Evolutionary conservation across 2,888 invertebrate species (phyloP).

Genomic region (Salticus scenicus): DNA sequence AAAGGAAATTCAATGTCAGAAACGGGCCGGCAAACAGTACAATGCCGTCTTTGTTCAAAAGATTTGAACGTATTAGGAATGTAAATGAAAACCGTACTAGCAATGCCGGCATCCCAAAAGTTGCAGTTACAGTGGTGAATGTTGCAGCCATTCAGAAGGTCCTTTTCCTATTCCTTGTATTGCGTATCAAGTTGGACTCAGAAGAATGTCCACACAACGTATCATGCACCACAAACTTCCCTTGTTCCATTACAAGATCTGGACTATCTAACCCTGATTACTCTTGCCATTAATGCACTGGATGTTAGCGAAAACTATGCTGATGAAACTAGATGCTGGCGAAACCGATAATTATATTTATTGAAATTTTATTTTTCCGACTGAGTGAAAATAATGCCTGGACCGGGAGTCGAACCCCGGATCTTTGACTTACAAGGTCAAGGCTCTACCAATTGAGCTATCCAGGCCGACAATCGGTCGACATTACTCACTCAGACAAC

Average conservation of each 20-base stretch:
- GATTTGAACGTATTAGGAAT: conserved; percentile 4
- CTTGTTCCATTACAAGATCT: conserved; percentile 25
- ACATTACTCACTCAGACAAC: no score
- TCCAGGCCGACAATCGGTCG: no score
- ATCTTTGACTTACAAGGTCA: no score
- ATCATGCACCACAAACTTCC: conserved; percentile 19
- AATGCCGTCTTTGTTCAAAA: conserved; percentile 18
- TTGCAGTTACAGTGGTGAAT: conserved; percentile 18
- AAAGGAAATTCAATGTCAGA: neutral
- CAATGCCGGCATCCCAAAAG: conserved; percentile 13
- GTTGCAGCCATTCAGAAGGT: conserved; percentile 1
- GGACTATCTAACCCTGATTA: neutral
- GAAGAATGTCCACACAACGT: conserved; percentile 1
- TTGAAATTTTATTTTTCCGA: no score
- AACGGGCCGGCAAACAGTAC: neutral
- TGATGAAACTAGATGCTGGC: conserved; percentile 25
- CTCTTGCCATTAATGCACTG: neutral
- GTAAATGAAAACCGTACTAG: conserved; percentile 17
- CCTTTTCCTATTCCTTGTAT: neutral
- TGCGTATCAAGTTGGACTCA: conserved; percentile 10
- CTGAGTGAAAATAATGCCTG: no score
- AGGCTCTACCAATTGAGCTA: no score
- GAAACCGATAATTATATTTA: no score
- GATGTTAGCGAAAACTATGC: neutral
- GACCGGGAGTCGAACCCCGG: no score